Percentiles rank a stretch among this genome's conserved stretches.
Evolutionary conservation across 2,888 invertebrate species (phyloP).

Genomic region (Hydriomena furcata): DNA sequence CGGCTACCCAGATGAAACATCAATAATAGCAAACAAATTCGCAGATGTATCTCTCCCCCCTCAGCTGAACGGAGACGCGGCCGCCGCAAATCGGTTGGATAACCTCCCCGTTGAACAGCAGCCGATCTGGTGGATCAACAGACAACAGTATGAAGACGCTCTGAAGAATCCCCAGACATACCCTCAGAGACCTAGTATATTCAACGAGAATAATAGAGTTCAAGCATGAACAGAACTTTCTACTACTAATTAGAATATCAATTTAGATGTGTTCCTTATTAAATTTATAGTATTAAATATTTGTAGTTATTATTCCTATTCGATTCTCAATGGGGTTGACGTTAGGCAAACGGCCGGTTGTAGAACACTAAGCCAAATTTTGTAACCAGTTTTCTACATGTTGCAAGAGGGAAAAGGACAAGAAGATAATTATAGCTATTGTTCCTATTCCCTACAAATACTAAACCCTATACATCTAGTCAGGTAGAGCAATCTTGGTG

Average conservation of each 20-base stretch:
- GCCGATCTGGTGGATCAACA: constrained; percentile 89
- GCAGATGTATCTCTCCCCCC: constrained; percentile 28
- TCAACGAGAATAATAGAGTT: constrained; percentile 36
- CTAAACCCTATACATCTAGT: no score
- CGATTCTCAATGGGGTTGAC: no score
- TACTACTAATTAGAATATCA: no score
- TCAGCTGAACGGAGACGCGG: constrained; percentile 31
- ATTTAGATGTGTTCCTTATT: no score
- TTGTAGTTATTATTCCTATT: no score
- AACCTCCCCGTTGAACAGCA: constrained; percentile 74
- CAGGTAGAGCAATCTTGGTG: no score
- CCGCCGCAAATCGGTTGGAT: constrained; percentile 44
- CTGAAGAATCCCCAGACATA: constrained; percentile 60
- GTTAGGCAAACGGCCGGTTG: no score
- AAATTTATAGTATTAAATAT: no score
- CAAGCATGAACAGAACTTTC: no score
- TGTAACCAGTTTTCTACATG: no score
- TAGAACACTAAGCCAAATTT: no score
- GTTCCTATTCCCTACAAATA: background rate
- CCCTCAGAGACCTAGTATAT: constrained; percentile 48
- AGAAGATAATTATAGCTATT: background rate
- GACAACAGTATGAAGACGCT: constrained; percentile 81
- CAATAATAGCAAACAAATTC: background rate
- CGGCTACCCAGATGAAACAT: constrained; percentile 31
- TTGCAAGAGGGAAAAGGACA: no score